Conservation (phyloP, 2,888 invertebrate species). For the Drosophila mimetica region DNA sequence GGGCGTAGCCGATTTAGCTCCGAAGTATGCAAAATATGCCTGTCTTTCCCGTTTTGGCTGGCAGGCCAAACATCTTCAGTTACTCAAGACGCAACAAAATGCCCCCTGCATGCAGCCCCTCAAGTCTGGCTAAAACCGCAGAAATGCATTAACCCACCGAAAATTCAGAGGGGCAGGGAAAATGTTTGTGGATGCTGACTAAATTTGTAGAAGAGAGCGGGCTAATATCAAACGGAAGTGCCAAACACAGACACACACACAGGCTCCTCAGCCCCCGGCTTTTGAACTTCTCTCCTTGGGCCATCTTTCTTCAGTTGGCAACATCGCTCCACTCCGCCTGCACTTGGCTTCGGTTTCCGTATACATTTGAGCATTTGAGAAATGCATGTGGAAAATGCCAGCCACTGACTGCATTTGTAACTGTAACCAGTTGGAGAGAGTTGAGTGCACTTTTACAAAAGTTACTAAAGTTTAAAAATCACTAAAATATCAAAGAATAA, state of each 20-base stretch:
- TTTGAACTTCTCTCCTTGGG: constrained; percentile 44
- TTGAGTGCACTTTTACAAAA: constrained; percentile 11
- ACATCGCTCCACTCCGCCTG: constrained; percentile 46
- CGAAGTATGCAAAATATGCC: constrained; percentile 71
- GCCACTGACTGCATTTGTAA: constrained; percentile 64
- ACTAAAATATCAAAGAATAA: not conserved
- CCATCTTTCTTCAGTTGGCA: constrained; percentile 69
- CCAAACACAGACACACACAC: constrained; percentile 49
- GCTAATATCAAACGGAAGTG: constrained; percentile 79
- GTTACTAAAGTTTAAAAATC: not conserved
- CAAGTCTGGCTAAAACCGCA: constrained; percentile 59
- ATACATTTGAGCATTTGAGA: constrained; percentile 76
- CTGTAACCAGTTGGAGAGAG: constrained; percentile 43
- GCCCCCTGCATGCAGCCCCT: not conserved
- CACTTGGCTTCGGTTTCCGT: constrained; percentile 75
- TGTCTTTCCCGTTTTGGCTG: constrained; percentile 21
- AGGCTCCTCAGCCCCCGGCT: constrained; percentile 6
- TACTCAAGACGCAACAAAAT: constrained; percentile 32
- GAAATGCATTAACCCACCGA: constrained; percentile 67
- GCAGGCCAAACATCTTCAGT: constrained; percentile 48
- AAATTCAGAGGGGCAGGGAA: constrained; percentile 25
- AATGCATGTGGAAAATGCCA: constrained; percentile 79
- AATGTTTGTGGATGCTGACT: constrained; percentile 67
- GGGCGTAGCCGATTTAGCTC: constrained; percentile 42
- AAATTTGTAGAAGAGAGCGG: constrained; percentile 71